A percentile compares a stretch with the other conserved stretches of the same genome.
Conservation (phyloP, 2,888 invertebrate genomes). For the Podotricha telesiphe region DNA sequence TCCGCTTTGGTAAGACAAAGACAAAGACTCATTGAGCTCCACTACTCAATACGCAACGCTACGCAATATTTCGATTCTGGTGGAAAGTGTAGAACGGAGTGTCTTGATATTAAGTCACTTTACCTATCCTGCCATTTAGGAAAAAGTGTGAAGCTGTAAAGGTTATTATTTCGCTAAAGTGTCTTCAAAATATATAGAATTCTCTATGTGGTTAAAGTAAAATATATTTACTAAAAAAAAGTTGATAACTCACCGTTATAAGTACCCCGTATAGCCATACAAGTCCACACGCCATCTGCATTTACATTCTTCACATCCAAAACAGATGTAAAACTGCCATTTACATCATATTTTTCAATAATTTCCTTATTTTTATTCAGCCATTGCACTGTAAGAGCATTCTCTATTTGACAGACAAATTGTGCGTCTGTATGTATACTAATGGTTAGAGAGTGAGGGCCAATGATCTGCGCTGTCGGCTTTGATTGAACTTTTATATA, state of each 20-base stretch:
- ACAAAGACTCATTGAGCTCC: no score
- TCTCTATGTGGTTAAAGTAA: no score
- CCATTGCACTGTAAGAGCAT: slow-evolving; percentile 60
- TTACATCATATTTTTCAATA: slow-evolving; percentile 48
- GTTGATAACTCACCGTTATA: slow-evolving; percentile 52
- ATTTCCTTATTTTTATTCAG: slow-evolving; percentile 50
- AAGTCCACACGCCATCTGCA: slow-evolving; percentile 62
- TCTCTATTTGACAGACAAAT: slow-evolving; percentile 61
- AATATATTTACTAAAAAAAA: no score
- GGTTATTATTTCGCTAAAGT: no score
- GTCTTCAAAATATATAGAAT: no score
- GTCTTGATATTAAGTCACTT: no score
- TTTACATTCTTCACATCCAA: slow-evolving; percentile 58
- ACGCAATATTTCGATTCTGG: no score
- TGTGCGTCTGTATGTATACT: slow-evolving; percentile 53
- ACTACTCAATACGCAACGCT: no score
- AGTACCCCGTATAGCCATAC: slow-evolving; percentile 55
- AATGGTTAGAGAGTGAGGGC: slow-evolving; percentile 57
- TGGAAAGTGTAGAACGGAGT: no score
- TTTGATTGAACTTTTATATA: slow-evolving; percentile 53
- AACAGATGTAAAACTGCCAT: slow-evolving; percentile 52
- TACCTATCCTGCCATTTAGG: no score
- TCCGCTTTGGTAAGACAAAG: no score
- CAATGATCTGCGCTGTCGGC: slow-evolving; percentile 67
- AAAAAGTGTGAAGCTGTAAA: no score